Evolutionary conservation across 2,888 invertebrate species (phyloP), one percentile per base, ranked within the genome.

Genomic region (Nowickia ferox): DNA sequence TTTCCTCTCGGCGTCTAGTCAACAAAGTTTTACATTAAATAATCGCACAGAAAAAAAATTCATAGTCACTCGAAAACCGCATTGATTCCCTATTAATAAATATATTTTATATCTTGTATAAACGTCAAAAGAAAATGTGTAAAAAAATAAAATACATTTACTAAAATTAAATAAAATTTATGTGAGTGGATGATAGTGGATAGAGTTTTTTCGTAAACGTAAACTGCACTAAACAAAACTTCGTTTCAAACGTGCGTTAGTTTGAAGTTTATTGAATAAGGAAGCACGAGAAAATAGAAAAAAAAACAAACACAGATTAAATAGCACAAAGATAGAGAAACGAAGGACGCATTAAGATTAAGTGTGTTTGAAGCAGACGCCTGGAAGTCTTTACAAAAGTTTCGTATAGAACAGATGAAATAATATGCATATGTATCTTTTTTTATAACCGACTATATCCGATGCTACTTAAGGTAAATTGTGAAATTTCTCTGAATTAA

Each of bases 321-420:
- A 61, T 38, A 22, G 13, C 42, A 77, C 22, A 30, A 17, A 82
- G 5, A 51, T 13, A 38, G 19, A 53, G 10, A 72, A 22, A 42
- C 44, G 40, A 61, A 68, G 48, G 71, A 63, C 84, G 80, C 87
- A 87, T 81, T 81, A 87, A 74, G 83, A 87, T 85, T 81, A 88
- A 87, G 87, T 87, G 86, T 72, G 75, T 83, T 78, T 65, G 59
- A 76, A 71, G 89, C 90, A 91, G 92, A 90, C 92, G 92, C 92
- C 92, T 89, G 89, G 81, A 88, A 91, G 92, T 92, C 92, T 92
- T 90, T 90, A 89, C 90, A 89, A 90, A 90, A 90, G 89, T 57
- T 78, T 63, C 82, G 22, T 61, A 71, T 42, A 17, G 65, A 72
- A 61, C n/a, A 74, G 69, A 63, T 63, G 17, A 71, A 75, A 90